Conservation (phyloP, 2,888 invertebrate genomes). For the Drosophila testacea region DNA sequence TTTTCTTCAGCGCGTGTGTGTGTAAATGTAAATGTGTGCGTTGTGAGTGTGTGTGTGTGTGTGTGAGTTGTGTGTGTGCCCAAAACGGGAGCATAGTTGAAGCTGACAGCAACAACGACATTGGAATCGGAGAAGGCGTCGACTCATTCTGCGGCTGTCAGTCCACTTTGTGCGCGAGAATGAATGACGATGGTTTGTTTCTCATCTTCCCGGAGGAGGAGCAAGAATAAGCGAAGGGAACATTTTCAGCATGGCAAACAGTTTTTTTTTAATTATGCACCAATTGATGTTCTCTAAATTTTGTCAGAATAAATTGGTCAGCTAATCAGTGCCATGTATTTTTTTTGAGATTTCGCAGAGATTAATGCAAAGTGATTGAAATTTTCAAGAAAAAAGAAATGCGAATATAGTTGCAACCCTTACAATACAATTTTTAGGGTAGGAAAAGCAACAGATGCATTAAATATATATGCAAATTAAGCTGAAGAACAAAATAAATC, state of each 20-base stretch:
- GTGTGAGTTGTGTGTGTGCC: conserved; percentile 21
- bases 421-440: background rate
- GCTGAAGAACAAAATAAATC: background rate
- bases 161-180: conserved; percentile 44
- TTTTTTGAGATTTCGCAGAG: conserved; percentile 23
- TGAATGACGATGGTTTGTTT: conserved; percentile 46
- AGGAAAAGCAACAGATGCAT: background rate
- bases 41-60: conserved; percentile 15
- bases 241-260: conserved; percentile 33
- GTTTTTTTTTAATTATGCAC: conserved; percentile 73
- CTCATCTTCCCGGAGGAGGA: background rate
- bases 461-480: conserved; percentile 3
- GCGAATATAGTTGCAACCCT: conserved; percentile 17
- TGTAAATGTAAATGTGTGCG: conserved; percentile 3
- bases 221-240: background rate
- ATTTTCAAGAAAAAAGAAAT: no score
- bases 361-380: conserved; percentile 36
- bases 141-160: conserved; percentile 43
- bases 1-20: conserved; percentile 9
- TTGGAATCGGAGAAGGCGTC: conserved; percentile 43
- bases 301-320: conserved; percentile 20
- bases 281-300: conserved; percentile 8
- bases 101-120: conserved; percentile 69
- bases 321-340: conserved; percentile 53
- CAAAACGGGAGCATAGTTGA: conserved; percentile 73